A percentile compares a stretch with the other conserved stretches of the same genome.
Evolutionary conservation across 2,113 vertebrate species (phyloP).

Genomic region (Odontesthes bonariensis): DNA sequence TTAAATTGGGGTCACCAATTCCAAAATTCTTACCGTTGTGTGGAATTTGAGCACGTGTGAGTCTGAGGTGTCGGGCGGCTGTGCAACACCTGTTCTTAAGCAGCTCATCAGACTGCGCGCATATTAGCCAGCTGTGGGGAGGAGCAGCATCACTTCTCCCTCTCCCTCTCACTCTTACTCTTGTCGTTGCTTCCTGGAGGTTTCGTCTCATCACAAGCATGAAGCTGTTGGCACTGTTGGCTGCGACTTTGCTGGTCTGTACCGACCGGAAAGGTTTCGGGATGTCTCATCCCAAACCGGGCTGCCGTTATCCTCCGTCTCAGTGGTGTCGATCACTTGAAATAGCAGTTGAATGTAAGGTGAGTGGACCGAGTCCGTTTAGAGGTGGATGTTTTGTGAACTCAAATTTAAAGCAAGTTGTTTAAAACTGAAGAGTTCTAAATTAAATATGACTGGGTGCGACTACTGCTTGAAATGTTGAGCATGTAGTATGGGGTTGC

Average conservation of each 20-base stretch:
- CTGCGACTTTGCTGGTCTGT: conserved; percentile 43
- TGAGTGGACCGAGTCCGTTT: conserved; percentile 53
- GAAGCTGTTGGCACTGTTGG: conserved; percentile 25
- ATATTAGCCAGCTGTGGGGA: neutral
- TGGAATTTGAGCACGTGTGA: no score
- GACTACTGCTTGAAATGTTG: no score
- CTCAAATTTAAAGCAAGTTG: no score
- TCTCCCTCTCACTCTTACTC: neutral
- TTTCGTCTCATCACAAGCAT: conserved; percentile 26
- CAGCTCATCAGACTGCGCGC: conserved; percentile 7
- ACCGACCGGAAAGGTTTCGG: neutral
- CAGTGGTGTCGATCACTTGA: conserved; percentile 85
- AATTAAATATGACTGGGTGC: no score
- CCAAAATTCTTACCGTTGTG: no score
- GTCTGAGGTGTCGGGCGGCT: neutral
- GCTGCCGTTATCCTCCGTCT: conserved; percentile 79
- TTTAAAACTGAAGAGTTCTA: no score
- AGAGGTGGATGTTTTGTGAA: no score
- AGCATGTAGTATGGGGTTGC: no score
- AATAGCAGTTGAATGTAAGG: conserved; percentile 82
- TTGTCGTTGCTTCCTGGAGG: neutral
- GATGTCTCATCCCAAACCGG: conserved; percentile 53
- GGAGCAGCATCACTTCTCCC: neutral
- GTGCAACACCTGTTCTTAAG: conserved; percentile 23
- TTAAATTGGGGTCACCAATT: no score